These are phyloP conservation scores for Beroe ovata DNA, from an alignment of 37 sponge, comb jelly and placozoan genomes.

Conservation along the genomic window DNA sequence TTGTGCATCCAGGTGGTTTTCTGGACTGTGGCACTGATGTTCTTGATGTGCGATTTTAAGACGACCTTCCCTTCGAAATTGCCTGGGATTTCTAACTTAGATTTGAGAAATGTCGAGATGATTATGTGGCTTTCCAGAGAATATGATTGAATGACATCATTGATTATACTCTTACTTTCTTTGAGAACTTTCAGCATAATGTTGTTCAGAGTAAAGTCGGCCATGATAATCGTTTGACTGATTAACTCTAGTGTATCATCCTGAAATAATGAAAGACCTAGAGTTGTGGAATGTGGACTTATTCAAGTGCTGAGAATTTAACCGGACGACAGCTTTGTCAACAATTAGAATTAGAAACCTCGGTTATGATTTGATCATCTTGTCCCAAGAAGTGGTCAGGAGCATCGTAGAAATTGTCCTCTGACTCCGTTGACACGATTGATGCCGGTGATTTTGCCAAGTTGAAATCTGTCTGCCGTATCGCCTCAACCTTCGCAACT, in stretches of 20 bases:
- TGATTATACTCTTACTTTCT: constrained; percentile 2
- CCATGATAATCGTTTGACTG: constrained; percentile 15
- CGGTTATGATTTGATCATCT: constrained; percentile 9
- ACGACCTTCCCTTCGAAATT: constrained; percentile 41
- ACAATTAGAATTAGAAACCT: constrained; percentile 10
- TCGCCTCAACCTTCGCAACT: not conserved
- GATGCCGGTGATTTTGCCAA: not conserved
- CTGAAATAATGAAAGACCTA: not conserved
- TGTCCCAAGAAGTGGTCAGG: constrained; percentile 25
- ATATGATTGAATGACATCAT: too few species aligned
- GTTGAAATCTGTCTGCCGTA: not conserved
- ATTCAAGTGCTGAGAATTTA: too few species aligned
- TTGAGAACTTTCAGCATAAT: not conserved
- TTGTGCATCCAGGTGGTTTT: constrained; percentile 66
- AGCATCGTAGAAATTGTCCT: constrained; percentile 44
- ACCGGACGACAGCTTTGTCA: too few species aligned
- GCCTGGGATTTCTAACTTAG: not conserved
- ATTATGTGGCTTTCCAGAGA: too few species aligned
- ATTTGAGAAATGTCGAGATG: too few species aligned
- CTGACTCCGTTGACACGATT: not conserved
- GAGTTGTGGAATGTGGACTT: too few species aligned
- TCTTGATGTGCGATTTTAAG: constrained; percentile 20
- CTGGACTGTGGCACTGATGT: not conserved
- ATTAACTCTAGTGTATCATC: not conserved
- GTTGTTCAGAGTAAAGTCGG: constrained; percentile 31